Base-by-base conservation (phyloP, 2,888 invertebrate genomes). In the Drepanosiphum platanoidis region DNA sequence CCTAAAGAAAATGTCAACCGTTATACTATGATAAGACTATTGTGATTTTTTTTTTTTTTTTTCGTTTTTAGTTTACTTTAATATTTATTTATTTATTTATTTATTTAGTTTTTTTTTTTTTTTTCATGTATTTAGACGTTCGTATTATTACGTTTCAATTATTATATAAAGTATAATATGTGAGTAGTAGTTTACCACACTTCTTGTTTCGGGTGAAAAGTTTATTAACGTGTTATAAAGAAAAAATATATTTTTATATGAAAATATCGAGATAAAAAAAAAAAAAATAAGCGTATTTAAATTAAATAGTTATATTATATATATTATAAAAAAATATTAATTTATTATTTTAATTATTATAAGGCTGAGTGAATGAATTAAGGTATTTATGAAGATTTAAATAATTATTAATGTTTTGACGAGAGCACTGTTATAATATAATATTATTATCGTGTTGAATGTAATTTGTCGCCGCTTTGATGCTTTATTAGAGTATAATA, bases 291-390 rank as follows among this genome's bases (percentile, higher is more conserved):
- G 13, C 1, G 1, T 22, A 22, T 52, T 27, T 15, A 27, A 66
- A n/a, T n/a, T 34, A 79, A 64, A 36, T 58, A 58, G 36, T 36
- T 58, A 34, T 68, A 58, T 18, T 68, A 66, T 52, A 58, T 22
- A 27, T 70, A 36, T 70, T 27, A 30, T 27, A 80, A 34, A 18
- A 32, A n/a, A n/a, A n/a, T 52, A 5, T 22, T 42, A 66, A 30
- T 58, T 34, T 27, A 39, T 36, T 70, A 80, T 36, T 58, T 58
- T 27, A 58, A 71, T 79, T 52, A 52, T 70, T 70, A 80, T 70
- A 80, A 80, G 80, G 80, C 80, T 80, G 80, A 80, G 52, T 70
- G 70, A 80, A 70, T 80, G 70, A 80, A 71, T 80, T 52, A 27
- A 68, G n/a, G 46, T 79, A 52, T 46, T 18, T 39, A 71, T 70